These are phyloP conservation scores for Corydoras maculifer DNA, from an alignment of 2,113 vertebrate genomes.

Conservation along the genomic window DNA sequence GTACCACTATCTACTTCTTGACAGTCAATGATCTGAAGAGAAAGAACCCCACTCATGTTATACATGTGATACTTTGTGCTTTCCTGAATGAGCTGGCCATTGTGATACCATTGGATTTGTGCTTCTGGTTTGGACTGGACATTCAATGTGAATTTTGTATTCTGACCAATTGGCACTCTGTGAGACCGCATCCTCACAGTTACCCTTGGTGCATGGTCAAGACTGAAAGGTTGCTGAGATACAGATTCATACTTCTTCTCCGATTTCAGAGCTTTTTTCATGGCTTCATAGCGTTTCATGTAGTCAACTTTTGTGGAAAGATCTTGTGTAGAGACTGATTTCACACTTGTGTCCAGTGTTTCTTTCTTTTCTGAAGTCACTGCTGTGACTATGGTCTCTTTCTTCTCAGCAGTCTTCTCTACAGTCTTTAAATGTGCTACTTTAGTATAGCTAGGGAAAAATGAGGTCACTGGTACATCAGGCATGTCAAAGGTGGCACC, in stretches of 20 bases:
- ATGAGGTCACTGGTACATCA: conserved; percentile 68
- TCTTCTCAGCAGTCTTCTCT: conserved; percentile 54
- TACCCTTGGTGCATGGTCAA: conserved; percentile 86
- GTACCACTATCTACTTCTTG: conserved; percentile 86
- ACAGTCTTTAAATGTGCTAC: conserved; percentile 73
- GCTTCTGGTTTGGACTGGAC: conserved; percentile 88
- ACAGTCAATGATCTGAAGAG: conserved; percentile 83
- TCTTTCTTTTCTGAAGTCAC: conserved; percentile 55
- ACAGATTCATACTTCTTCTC: conserved; percentile 83
- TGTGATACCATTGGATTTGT: conserved; percentile 89
- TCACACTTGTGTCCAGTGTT: conserved; percentile 70
- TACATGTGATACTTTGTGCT: conserved; percentile 80
- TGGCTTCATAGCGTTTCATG: conserved; percentile 87
- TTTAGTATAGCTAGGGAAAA: conserved; percentile 78
- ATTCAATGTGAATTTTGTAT: conserved; percentile 85
- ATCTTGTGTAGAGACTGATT: conserved; percentile 75
- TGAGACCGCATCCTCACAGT: conserved; percentile 94
- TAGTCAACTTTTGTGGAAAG: conserved; percentile 82
- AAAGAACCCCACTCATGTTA: conserved; percentile 85
- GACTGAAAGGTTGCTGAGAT: conserved; percentile 85
- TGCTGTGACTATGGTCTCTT: conserved; percentile 64
- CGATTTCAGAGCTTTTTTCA: conserved; percentile 86
- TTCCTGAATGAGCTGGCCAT: conserved; percentile 78
- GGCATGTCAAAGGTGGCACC: conserved; percentile 58
- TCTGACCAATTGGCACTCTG: conserved; percentile 76